Base-by-base conservation (phyloP, 2,888 invertebrate species). In the Ceramica pisi region DNA sequence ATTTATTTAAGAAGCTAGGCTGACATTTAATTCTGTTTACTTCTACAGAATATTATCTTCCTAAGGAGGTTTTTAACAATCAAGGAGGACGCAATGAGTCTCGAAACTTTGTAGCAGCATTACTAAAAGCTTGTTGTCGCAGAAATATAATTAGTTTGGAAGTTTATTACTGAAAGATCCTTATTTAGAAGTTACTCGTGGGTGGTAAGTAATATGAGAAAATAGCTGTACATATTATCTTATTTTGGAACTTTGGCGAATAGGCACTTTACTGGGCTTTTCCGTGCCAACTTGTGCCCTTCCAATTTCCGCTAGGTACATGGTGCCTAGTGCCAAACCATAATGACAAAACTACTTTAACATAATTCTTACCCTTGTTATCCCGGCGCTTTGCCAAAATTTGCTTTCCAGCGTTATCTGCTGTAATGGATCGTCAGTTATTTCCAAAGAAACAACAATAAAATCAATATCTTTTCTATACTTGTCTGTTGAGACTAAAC, bases 1-100 rank as follows among this genome's bases (percentile, higher is more conserved):
- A 65, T 68, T 73, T 64, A 61, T 78, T 66, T 78, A 35, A 59
- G 78, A 53, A 62, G 9, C 26, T 70, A 53, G 57, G 9, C 26
- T 70, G 70, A 60, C 60, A 68, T 76, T 74, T 61, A 44, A 56
- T 56, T 74, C n/a, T 68, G 16, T 61, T 48, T 74, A 61, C 74
- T 31, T 59, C 4, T 21, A 41, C 51, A 19, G 57, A 38, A 19
- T 60, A 21, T 51, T 76, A 35, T 16, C 57, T n/a, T n/a, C n/a
- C n/a, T 63, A 75, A 77, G 14, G 31, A 38, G 21, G 53, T 62
- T 69, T 56, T 59, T 53, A 53, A 38, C 51, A 68, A 53, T 14
- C 35, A 35, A 57, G 12, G 19, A 76, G 61, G 26, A 41, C 59
- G 62, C 41, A 51, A 41, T 63, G 12, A 53, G 14, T 59, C 46